phyloP scores from a whole-genome alignment of 2,888 invertebrate genomes.

The Phengaris arion region DNA sequence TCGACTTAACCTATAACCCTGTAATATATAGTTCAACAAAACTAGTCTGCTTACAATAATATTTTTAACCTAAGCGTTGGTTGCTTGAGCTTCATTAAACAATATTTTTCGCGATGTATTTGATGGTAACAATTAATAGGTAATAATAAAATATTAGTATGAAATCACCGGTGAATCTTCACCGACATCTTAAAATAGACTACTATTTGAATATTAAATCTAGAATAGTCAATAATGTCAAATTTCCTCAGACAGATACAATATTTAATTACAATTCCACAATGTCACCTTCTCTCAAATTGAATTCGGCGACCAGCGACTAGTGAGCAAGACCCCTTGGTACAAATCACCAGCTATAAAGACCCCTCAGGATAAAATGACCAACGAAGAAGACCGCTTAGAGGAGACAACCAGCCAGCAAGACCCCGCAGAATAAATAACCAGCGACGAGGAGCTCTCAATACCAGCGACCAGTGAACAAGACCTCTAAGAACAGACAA shows the following conservation, averaged over 20 bases:
- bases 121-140: too few relatives aligned
- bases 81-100: too few relatives aligned
- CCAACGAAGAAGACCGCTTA: too few relatives aligned
- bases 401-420: background rate
- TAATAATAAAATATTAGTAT: too few relatives aligned
- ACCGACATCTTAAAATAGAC: too few relatives aligned
- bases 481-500: background rate
- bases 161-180: too few relatives aligned
- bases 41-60: too few relatives aligned
- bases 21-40: too few relatives aligned
- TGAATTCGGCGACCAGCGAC: background rate
- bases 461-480: background rate
- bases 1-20: too few relatives aligned
- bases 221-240: slow-evolving; percentile 6
- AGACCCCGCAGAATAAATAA: background rate
- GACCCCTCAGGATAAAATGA: background rate
- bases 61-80: too few relatives aligned
- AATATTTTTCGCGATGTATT: too few relatives aligned
- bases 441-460: background rate
- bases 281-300: slow-evolving; percentile 6
- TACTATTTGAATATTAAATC: background rate
- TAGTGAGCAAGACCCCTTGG: background rate
- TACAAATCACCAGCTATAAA: background rate
- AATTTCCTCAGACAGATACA: slow-evolving; percentile 5
- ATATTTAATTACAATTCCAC: slow-evolving; percentile 14